A percentile compares a stretch with the other conserved stretches of the same genome.
These are phyloP conservation scores for Cyanoliseus patagonus DNA, from an alignment of 2,113 vertebrate genomes.

Conservation along the genomic window DNA sequence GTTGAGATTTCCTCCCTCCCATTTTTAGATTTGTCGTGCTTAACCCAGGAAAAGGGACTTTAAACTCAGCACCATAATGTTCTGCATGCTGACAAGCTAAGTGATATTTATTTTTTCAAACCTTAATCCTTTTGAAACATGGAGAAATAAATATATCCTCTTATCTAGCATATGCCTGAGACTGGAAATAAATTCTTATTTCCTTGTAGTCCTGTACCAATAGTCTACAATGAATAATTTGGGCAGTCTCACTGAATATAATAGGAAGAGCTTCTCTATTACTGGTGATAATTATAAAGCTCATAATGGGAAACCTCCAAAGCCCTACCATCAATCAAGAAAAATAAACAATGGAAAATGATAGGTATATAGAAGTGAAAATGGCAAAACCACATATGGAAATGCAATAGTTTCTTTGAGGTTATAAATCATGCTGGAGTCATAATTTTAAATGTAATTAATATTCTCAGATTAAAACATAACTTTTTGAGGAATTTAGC, in stretches of 20 bases:
- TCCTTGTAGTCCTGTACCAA: slow-evolving; percentile 68
- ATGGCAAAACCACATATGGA: slow-evolving; percentile 66
- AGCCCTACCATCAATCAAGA: slow-evolving; percentile 79
- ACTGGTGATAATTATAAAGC: slow-evolving; percentile 83
- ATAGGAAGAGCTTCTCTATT: slow-evolving; percentile 81
- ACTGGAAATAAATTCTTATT: slow-evolving; percentile 82
- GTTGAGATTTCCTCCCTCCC: slow-evolving; percentile 43
- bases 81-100: slow-evolving; percentile 79
- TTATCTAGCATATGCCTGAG: slow-evolving; percentile 83
- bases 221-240: slow-evolving; percentile 81
- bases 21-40: slow-evolving; percentile 68
- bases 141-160: slow-evolving; percentile 85
- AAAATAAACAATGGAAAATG: slow-evolving; percentile 80
- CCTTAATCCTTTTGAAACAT: slow-evolving; percentile 85
- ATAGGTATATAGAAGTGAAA: slow-evolving; percentile 77
- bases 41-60: slow-evolving; percentile 72
- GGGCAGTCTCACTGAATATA: slow-evolving; percentile 77
- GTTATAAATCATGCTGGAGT: slow-evolving; percentile 78
- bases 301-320: slow-evolving; percentile 78
- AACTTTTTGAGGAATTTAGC: slow-evolving; percentile 50
- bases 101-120: slow-evolving; percentile 84
- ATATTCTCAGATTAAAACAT: slow-evolving; percentile 80
- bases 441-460: slow-evolving; percentile 71
- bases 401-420: slow-evolving; percentile 48
- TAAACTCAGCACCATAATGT: slow-evolving; percentile 74